Percentiles rank a stretch among this genome's conserved stretches.
Evolutionary conservation across 2,113 vertebrate genomes (phyloP).

Genomic region (Eolophus roseicapilla): DNA sequence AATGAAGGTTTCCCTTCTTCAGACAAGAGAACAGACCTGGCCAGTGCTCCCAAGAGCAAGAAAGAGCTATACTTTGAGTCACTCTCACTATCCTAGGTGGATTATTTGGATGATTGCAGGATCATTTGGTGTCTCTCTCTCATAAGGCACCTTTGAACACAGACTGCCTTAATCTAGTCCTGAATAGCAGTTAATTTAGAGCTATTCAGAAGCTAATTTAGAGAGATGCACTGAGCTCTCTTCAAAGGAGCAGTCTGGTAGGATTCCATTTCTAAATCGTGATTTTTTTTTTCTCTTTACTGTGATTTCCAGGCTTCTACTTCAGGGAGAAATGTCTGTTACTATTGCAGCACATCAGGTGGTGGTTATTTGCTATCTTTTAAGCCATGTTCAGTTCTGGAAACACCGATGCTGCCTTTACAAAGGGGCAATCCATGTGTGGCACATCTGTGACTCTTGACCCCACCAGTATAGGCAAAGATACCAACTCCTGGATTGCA

Average conservation of each 20-base stretch:
- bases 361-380: not conserved
- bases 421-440: not conserved
- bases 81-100: not conserved
- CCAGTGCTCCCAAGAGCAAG: not conserved
- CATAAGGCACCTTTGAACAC: constrained; percentile 41
- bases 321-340: not conserved
- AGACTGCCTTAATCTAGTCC: constrained; percentile 48
- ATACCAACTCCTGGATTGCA: not conserved
- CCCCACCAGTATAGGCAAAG: not conserved
- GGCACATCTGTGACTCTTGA: not conserved
- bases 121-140: constrained; percentile 45
- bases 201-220: constrained; percentile 52
- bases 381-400: not conserved
- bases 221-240: constrained; percentile 30
- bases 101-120: constrained; percentile 59
- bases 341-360: not conserved
- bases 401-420: not conserved
- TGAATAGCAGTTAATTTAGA: constrained; percentile 64
- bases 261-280: not conserved
- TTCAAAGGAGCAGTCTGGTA: constrained; percentile 34
- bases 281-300: constrained; percentile 28
- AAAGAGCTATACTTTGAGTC: not conserved
- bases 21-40: not conserved
- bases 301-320: not conserved
- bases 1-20: not conserved